phyloP scores from a whole-genome alignment of 2,888 invertebrate species.

The Melikaiella ostensackeni region DNA sequence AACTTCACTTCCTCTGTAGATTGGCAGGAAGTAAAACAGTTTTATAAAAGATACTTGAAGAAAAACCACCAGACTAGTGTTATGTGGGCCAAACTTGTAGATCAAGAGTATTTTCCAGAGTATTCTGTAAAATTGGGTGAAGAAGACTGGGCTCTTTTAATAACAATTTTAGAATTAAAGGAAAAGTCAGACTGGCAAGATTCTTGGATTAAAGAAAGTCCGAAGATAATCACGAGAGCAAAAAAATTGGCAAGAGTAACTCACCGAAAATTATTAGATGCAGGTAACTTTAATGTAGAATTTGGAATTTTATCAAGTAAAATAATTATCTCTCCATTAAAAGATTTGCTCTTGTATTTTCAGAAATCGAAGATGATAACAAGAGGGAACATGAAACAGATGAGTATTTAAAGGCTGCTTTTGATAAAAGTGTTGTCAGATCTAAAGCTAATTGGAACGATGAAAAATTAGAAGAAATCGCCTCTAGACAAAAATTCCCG shows the following conservation, averaged over 20 bases:
- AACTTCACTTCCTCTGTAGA: background rate
- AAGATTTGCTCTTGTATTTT: background rate
- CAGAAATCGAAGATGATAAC: background rate
- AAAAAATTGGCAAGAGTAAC: background rate
- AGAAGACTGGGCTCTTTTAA: background rate
- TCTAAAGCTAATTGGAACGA: background rate
- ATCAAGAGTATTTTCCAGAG: background rate
- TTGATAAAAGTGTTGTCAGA: background rate
- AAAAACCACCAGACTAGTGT: background rate
- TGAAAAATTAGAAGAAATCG: background rate
- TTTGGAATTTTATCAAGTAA: background rate
- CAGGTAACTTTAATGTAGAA: background rate
- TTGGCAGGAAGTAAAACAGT: constrained; percentile 6
- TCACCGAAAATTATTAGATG: background rate
- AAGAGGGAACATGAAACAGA: background rate
- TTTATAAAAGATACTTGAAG: constrained; percentile 18
- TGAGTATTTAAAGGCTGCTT: background rate
- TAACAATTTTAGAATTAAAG: background rate
- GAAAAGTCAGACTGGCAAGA: background rate
- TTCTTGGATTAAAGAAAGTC: background rate
- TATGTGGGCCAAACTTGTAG: background rate
- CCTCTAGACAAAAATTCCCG: background rate
- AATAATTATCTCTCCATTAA: background rate
- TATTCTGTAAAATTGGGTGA: background rate
- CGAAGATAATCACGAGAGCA: background rate